Conservation (phyloP, 1,140 invertebrate genomes). For the Ylistrum balloti region DNA sequence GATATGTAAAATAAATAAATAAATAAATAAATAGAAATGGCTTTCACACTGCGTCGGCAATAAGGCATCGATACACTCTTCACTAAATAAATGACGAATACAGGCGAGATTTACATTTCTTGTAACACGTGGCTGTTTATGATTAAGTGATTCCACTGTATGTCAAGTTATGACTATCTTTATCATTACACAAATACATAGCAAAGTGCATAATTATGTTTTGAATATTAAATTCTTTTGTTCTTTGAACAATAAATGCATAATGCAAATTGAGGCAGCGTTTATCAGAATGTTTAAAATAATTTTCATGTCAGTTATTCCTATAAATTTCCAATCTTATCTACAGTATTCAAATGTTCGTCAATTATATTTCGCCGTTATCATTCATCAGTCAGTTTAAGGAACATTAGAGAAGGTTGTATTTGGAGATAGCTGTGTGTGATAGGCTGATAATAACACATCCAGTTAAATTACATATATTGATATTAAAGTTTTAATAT, state of each 20-base stretch:
- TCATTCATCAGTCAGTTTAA: background rate
- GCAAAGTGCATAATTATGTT: slow-evolving; percentile 39
- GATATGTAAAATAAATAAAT: too few species aligned
- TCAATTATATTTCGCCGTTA: background rate
- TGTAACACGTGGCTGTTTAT: background rate
- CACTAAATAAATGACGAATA: too few species aligned
- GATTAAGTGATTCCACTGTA: background rate
- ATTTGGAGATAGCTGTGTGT: background rate
- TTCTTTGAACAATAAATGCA: background rate
- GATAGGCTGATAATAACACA: background rate
- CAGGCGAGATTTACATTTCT: background rate
- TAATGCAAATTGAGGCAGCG: background rate
- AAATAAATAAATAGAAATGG: too few species aligned
- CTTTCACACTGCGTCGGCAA: too few species aligned
- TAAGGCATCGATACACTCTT: too few species aligned
- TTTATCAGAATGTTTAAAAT: background rate
- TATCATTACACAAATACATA: background rate
- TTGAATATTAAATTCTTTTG: background rate
- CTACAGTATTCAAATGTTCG: slow-evolving; percentile 3
- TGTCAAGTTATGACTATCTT: background rate
- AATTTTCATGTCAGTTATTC: background rate
- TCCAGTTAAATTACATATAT: background rate
- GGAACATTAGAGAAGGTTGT: background rate
- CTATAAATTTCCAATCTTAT: slow-evolving; percentile 16
- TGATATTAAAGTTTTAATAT: background rate